Evolutionary conservation across 64 coral and sea anemone species (phyloP).

Genomic region (Stichodactyla mertensii): DNA sequence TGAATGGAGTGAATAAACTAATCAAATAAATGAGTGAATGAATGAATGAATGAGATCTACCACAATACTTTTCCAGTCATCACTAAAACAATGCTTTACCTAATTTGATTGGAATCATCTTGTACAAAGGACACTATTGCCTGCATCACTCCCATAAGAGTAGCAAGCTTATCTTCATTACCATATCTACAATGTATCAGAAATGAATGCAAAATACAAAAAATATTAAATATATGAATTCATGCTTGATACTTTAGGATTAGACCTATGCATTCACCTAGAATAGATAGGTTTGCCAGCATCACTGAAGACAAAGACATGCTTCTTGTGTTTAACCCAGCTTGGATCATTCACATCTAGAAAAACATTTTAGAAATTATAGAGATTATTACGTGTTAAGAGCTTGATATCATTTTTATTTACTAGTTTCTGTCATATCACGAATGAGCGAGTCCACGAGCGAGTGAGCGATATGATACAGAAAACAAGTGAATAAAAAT

Average conservation of each 20-base stretch:
- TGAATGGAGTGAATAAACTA: too few relatives aligned
- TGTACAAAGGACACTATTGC: conserved; percentile 93
- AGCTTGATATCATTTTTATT: not conserved
- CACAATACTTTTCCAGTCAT: not conserved
- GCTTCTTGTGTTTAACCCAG: conserved; percentile 92
- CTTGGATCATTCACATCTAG: conserved; percentile 86
- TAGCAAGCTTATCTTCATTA: conserved; percentile 93
- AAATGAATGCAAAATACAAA: not conserved
- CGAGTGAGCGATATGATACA: too few relatives aligned
- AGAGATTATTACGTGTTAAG: not conserved
- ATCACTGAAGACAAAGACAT: conserved; percentile 95
- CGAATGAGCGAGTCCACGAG: too few relatives aligned
- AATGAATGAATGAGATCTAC: too few relatives aligned
- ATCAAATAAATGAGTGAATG: too few relatives aligned
- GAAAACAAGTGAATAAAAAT: too few relatives aligned
- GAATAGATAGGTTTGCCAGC: conserved; percentile 99
- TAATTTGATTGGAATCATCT: conserved; percentile 78
- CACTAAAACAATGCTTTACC: conserved; percentile 11
- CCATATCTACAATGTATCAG: conserved; percentile 84
- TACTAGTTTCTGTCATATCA: not conserved
- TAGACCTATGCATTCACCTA: conserved; percentile 39
- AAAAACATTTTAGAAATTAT: not conserved
- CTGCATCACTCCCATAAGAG: conserved; percentile 99
- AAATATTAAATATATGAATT: not conserved
- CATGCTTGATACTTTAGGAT: too few relatives aligned